A percentile compares a stretch with the other conserved stretches of the same genome.
Evolutionary conservation across 2,113 vertebrate genomes (phyloP).

Genomic region (Scopus umbretta): DNA sequence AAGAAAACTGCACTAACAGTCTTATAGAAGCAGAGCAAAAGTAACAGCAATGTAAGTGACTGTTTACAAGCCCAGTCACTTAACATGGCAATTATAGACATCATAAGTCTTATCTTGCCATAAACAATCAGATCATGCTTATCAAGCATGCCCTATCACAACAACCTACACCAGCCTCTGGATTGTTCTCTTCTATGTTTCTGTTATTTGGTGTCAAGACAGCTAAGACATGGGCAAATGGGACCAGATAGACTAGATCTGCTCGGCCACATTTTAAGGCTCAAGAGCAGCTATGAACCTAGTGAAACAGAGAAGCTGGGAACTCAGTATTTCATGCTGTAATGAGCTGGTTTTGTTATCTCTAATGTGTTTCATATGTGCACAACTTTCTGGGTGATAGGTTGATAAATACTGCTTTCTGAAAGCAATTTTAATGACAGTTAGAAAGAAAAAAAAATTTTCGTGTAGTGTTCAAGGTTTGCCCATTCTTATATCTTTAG

Average conservation of each 20-base stretch:
- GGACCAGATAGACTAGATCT: background rate
- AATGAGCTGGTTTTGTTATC: background rate
- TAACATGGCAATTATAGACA: background rate
- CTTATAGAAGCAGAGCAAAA: background rate
- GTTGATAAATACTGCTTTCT: background rate
- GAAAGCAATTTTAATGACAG: background rate
- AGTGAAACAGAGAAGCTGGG: background rate
- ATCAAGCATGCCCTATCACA: background rate
- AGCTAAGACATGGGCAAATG: background rate
- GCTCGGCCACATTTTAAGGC: background rate
- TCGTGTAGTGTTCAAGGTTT: background rate
- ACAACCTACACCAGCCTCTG: background rate
- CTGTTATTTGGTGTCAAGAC: background rate
- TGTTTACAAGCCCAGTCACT: background rate
- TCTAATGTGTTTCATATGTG: background rate
- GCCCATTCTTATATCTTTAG: background rate
- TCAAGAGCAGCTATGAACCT: background rate
- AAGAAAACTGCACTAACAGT: background rate
- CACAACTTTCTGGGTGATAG: no score
- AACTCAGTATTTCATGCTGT: background rate
- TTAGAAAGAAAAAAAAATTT: background rate
- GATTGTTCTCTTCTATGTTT: background rate
- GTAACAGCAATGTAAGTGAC: background rate
- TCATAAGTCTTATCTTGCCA: background rate
- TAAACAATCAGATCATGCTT: background rate